Conservation (phyloP, 2,888 invertebrate species). For the Brachynemurus nebulosus region DNA sequence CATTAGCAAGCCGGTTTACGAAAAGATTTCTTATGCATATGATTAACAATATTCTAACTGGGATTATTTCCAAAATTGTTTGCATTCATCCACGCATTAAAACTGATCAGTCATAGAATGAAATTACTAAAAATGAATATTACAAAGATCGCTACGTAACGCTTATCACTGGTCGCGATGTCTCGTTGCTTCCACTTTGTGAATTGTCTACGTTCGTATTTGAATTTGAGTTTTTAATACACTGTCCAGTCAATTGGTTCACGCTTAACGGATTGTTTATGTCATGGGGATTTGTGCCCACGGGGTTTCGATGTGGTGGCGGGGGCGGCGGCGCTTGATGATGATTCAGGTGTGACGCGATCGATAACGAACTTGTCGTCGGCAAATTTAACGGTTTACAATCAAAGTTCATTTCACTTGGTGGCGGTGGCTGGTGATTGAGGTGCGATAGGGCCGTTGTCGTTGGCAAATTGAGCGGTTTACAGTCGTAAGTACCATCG, state of each 20-base stretch:
- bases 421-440: conserved; percentile 29
- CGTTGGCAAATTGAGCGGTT: conserved; percentile 9
- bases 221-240: conserved; percentile 25
- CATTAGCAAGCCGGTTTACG: no score
- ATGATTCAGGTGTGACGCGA: conserved; percentile 30
- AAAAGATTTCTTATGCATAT: no score
- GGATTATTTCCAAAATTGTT: no score
- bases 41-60: no score
- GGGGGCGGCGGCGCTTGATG: conserved; percentile 33
- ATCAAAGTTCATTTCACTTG: conserved; percentile 24
- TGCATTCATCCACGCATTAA: no score
- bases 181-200: conserved; percentile 27
- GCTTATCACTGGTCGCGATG: conserved; percentile 31
- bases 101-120: conserved; percentile 4
- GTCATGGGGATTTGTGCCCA: conserved; percentile 83
- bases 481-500: conserved; percentile 20
- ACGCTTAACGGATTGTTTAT: conserved; percentile 86
- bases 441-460: conserved; percentile 9
- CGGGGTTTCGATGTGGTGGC: conserved; percentile 54
- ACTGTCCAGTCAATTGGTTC: conserved; percentile 72
- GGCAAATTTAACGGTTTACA: conserved; percentile 9
- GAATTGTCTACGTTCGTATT: conserved; percentile 21
- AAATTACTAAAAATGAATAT: background rate
- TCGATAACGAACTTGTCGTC: conserved; percentile 13
- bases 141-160: conserved; percentile 29